Base-by-base conservation (phyloP, 1,140 invertebrate species). In the Drosophila ercepeae region DNA sequence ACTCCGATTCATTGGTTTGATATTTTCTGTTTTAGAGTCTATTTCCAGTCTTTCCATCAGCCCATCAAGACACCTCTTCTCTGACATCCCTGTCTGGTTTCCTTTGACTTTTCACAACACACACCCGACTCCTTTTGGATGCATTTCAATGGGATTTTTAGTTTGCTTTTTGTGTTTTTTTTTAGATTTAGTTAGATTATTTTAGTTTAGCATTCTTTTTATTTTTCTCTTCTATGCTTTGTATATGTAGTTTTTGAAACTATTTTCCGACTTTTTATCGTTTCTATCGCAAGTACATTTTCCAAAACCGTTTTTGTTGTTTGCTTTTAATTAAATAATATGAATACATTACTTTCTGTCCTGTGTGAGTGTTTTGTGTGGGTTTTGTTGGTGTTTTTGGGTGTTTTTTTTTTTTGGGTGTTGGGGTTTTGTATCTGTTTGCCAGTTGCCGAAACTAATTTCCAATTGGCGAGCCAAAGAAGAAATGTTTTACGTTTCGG, bases 281-380 rank as follows among this genome's bases (percentile, higher is more conserved):
- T 86, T 78, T 70, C 78, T 88, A 89, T 89, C 73, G 86, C 86
- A 89, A 89, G 86, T 89, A 89, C 86, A 89, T 89, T 86, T 89
- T 89, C 86, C 86, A 89, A 89, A 86, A 89, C 86, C 86, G 78
- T 89, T 89, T 89, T 89, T 89, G 86, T 89, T 89, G 86, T 89
- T 89, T 81, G 77, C 78, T 81, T 89, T 79, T 89, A 88, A 84
- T 84, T 89, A 89, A 89, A 75, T 86, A 86, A 89, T 88, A 82
- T 78, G 74, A 88, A 77, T 88, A 81, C 67, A 58, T 81, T 79
- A 68, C 54, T 48, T 44, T 76, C 53, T 60, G 59, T 45, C 27
- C 21, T 52, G 44, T 34, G 2, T 61, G 50, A 53, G n/a, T 39
- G 21, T 29, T 16, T 29, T 25, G 11, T 70, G 39, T 57, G 39